These are phyloP conservation scores for Hedya salicella DNA, from an alignment of 2,888 invertebrate genomes.

Conservation along the genomic window DNA sequence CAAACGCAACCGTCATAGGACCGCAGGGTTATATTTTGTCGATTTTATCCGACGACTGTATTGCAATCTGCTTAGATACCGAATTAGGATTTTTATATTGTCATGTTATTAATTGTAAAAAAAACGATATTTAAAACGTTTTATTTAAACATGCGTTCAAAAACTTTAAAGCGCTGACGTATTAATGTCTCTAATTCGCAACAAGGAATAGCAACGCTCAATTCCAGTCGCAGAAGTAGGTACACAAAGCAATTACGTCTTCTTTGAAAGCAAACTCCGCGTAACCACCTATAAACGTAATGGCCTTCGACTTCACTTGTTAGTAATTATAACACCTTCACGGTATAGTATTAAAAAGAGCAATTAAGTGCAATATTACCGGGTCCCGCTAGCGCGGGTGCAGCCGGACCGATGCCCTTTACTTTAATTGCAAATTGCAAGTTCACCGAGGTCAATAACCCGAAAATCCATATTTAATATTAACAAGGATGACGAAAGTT, in stretches of 20 bases:
- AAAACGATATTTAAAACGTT: too few relatives aligned
- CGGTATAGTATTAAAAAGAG: constrained; percentile 24
- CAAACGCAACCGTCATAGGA: too few relatives aligned
- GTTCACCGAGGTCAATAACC: constrained; percentile 24
- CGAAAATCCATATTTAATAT: background rate
- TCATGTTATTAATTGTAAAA: too few relatives aligned
- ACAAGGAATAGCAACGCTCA: background rate
- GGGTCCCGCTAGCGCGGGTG: constrained; percentile 23
- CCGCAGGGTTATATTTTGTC: too few relatives aligned
- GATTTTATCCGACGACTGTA: too few relatives aligned
- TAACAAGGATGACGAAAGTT: constrained; percentile 1
- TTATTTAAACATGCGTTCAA: too few relatives aligned
- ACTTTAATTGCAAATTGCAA: constrained; percentile 38
- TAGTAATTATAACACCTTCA: constrained; percentile 33
- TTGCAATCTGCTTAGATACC: too few relatives aligned
- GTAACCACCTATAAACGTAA: constrained; percentile 10
- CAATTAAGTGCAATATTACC: constrained; percentile 29
- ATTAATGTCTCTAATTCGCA: background rate
- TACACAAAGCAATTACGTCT: constrained; percentile 15
- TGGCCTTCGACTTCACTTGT: constrained; percentile 8
- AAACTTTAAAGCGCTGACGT: too few relatives aligned
- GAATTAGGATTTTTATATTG: too few relatives aligned
- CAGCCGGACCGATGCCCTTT: constrained; percentile 31
- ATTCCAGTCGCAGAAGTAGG: too few relatives aligned
- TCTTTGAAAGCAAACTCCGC: constrained; percentile 10